Conservation (phyloP, 2,797 vertebrate genomes). For the Eupleurogrammus muticus region DNA sequence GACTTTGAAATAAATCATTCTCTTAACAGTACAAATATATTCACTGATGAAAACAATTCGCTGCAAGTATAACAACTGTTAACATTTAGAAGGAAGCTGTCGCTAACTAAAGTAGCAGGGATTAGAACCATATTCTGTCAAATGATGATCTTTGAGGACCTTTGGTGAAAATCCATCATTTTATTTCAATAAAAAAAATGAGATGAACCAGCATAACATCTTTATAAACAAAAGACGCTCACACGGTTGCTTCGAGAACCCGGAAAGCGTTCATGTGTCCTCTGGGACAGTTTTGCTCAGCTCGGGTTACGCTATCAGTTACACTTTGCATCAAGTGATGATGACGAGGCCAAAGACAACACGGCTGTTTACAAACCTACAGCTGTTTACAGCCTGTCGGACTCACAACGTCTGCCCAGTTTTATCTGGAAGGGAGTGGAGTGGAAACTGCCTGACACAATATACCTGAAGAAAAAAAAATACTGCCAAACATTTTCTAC, state of each 20-base stretch:
- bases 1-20: too few species aligned
- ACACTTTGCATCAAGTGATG: slow-evolving; percentile 40
- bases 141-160: neutral
- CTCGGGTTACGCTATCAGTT: slow-evolving; percentile 65
- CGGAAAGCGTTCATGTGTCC: neutral
- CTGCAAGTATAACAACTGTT: too few species aligned
- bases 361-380: slow-evolving; percentile 36
- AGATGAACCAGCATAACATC: neutral
- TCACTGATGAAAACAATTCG: too few species aligned
- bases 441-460: slow-evolving; percentile 7
- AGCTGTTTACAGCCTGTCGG: slow-evolving; percentile 20
- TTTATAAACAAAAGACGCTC: neutral
- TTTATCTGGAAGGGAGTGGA: slow-evolving; percentile 4
- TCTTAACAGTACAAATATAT: too few species aligned
- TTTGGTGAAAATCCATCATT: neutral
- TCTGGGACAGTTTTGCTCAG: slow-evolving; percentile 22
- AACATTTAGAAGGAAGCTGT: too few species aligned
- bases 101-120: too few species aligned
- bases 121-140: too few species aligned
- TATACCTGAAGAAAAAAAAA: neutral
- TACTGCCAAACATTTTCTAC: neutral
- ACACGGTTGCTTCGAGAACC: neutral
- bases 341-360: slow-evolving; percentile 51
- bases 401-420: slow-evolving; percentile 13
- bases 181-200: neutral